Conservation (phyloP, 1,140 invertebrate genomes). For the Drosophila tristis region DNA sequence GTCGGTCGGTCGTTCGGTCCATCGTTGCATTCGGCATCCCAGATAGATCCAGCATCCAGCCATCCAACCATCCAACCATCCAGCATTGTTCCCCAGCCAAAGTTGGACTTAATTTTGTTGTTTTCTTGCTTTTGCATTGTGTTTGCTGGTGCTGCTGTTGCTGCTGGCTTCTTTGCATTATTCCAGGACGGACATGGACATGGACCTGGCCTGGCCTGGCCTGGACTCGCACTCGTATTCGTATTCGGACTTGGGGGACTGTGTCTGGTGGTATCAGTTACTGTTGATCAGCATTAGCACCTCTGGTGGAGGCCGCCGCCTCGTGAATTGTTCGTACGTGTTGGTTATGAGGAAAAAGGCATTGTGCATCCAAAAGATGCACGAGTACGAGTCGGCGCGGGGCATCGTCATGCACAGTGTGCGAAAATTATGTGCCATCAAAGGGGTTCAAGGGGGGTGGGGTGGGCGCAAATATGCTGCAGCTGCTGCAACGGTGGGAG, state of each 20-base stretch:
- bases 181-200: constrained; percentile 36
- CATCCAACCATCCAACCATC: not conserved
- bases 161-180: constrained; percentile 74
- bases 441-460: not conserved
- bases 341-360: constrained; percentile 73
- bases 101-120: constrained; percentile 71
- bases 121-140: constrained; percentile 53
- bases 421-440: constrained; percentile 72
- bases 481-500: constrained; percentile 26
- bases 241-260: too few species aligned
- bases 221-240: not conserved
- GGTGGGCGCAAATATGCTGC: constrained; percentile 20
- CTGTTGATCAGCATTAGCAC: constrained; percentile 82
- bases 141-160: constrained; percentile 29
- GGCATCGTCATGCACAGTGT: constrained; percentile 28
- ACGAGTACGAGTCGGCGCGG: constrained; percentile 37
- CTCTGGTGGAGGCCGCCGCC: constrained; percentile 67
- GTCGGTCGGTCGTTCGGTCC: not conserved
- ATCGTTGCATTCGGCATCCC: constrained; percentile 1
- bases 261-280: constrained; percentile 62
- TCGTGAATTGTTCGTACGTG: constrained; percentile 78
- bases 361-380: constrained; percentile 52
- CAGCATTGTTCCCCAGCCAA: constrained; percentile 35
- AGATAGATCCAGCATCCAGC: constrained; percentile 10
- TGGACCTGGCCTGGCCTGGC: constrained; percentile 22